Base-by-base conservation (phyloP, 53 echinoderm and acorn worm species). In the Paracentrotus lividus region DNA sequence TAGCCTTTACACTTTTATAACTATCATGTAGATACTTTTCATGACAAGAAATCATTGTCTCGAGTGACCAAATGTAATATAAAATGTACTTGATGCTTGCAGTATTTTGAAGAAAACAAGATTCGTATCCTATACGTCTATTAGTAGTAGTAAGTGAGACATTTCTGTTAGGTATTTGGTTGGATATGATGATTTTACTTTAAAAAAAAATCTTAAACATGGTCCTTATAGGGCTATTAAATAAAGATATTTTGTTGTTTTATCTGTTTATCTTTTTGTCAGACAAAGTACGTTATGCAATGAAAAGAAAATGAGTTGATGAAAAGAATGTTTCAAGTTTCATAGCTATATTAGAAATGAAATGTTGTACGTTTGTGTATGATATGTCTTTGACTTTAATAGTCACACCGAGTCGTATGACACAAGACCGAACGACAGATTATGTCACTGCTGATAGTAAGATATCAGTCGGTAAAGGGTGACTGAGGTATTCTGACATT, bases 51-150 rank as follows among this genome's bases (percentile, higher is more conserved):
- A 77, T 85, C 49, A 85, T 51, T 47, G 27, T 26, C n/a, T 29
- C n/a, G 88, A 84, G 88, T 38, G 88, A 88, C 88, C 88, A 88
- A 88, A 88, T 88, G 88, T 88, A 88, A 33, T 56, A 88, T 88
- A 88, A n/a, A n/a, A n/a, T n/a, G n/a, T 88, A 27, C n/a, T 1
- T 16, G 45, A 85, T 47, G 49, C 38, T 72, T 38, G 36, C 36
- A 40, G 72, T 38, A 72, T 72, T 72, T 72, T 72, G 40, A 38
- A 72, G 72, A 40, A n/a, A 64, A 18, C 9, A 20, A 72, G 16
- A 72, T 72, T 72, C 72, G 27, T 64, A 13, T 64, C 27, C 7
- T 10, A 4, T 29, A 18, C 31, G 6, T 29, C 31, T 64, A 29
- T 64, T 64, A 27, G 61, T 7, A 5, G 10, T 3, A 5, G 6